Evolutionary conservation across 2,797 vertebrate genomes (phyloP), one percentile per base, ranked within the genome.

Genomic region (Sphenodon punctatus): DNA sequence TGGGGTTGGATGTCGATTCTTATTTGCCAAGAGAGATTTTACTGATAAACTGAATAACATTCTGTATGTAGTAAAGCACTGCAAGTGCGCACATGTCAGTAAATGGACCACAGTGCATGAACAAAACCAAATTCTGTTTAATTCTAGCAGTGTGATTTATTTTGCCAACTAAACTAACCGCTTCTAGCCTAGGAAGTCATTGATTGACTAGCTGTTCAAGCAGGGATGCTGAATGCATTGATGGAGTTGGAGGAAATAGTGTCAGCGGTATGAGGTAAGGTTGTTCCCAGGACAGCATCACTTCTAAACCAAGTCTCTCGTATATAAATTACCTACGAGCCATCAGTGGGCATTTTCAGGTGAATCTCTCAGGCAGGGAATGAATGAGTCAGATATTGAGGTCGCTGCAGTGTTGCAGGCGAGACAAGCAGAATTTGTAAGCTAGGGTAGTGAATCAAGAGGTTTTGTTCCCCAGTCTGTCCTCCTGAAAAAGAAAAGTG

Each of bases 1-100:
- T 38, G 38, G 38, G 38, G 38, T 20, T 1, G 7, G 4, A 0
- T 1, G 0, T 0, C 4, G 27, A 32, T 9, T 38, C 10, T 0
- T 3, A 14, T 34, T 56, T 74, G 56, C 20, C 49, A 32, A 2
- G 30, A 70, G 65, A 51, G 49, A 17, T 17, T 55, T 34, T 6
- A 22, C 72, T 13, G 32, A 0, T 0, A 2, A 30, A 38, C 22
- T 34, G 61, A 43, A 13, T 9, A 34, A 27, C 19, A 43, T 25
- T 73, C 46, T 48, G 17, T 61, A 0, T 72, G 32, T 1, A 1
- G 4, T 38, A 13, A 38, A 67, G 70, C 78, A 78, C 13, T 72
- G 49, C 42, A 49, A 16, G 27, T 36, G 43, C 19, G 42, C 36
- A 23, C 0, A 1, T 39, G 49, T 22, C 56, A 71, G 39, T 42